Base-by-base conservation (phyloP, 2,888 invertebrate species). In the Alloscopus bannaensis region DNA sequence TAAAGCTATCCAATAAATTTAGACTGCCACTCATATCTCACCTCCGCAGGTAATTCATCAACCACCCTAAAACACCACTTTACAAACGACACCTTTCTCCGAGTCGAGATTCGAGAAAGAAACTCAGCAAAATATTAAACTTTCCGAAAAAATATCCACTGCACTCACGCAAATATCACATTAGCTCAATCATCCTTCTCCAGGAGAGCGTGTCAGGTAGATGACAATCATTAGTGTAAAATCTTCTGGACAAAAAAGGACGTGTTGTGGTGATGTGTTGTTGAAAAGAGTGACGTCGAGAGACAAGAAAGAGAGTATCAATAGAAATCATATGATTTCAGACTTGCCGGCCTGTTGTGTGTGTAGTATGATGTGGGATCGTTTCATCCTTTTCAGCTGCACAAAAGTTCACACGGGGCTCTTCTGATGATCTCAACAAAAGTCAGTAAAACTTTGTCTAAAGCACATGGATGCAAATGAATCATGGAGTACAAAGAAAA, bases 311-410 rank as follows among this genome's bases (percentile, higher is more conserved):
- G 16, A 18, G 20, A 22, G 22, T 18, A 22, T 20, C 18, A 50
- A 3, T 11, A 13, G 24, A 29, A 3, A 42, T 22, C 62, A 62
- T 20, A 36, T 62, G 62, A 62, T 62, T 62, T 62, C 24, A 62
- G 40, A 62, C 62, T 62, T 22, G 3, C 62, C 62, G 62, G 62
- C 55, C n/a, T n/a, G n/a, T n/a, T n/a, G n/a, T n/a, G n/a, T n/a
- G n/a, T n/a, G n/a, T n/a, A n/a, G n/a, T n/a, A n/a, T n/a, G n/a
- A n/a, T n/a, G n/a, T n/a, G n/a, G n/a, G n/a, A n/a, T n/a, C n/a
- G n/a, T n/a, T n/a, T n/a, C n/a, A n/a, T n/a, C n/a, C n/a, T n/a
- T n/a, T n/a, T n/a, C n/a, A n/a, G n/a, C n/a, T n/a, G n/a, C n/a
- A n/a, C n/a, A n/a, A n/a, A n/a, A n/a, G n/a, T n/a, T n/a, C n/a